Percentiles rank a stretch among this genome's conserved stretches.
These are phyloP conservation scores for Meloidogyne chitwoodi DNA, from an alignment of 1,140 invertebrate species.

Conservation along the genomic window DNA sequence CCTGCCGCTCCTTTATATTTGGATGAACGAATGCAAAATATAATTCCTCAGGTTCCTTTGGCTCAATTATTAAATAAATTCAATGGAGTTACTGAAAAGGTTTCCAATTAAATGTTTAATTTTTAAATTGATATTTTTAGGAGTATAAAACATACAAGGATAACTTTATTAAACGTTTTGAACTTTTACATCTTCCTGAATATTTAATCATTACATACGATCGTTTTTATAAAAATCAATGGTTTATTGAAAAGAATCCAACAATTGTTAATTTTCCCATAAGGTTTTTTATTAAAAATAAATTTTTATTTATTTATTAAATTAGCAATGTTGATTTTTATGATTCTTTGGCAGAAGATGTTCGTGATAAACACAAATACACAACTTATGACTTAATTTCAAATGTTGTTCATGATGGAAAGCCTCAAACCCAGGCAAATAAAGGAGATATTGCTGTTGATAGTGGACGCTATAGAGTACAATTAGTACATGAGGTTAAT, in stretches of 20 bases:
- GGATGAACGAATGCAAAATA: conserved; percentile 51
- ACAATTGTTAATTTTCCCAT: conserved; percentile 99
- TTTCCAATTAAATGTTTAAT: conserved; percentile 18
- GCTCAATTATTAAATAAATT: conserved; percentile 89
- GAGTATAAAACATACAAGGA: conserved; percentile 99
- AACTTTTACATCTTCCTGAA: conserved; percentile 87
- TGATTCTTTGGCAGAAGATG: conserved; percentile 72
- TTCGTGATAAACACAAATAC: conserved; percentile 69
- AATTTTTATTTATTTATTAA: conserved; percentile 9
- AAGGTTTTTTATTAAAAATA: conserved; percentile 70
- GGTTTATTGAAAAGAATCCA: conserved; percentile 97
- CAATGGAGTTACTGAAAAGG: conserved; percentile 84
- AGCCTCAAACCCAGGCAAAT: conserved; percentile 65
- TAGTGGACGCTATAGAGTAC: conserved; percentile 80
- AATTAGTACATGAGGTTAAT: conserved; percentile 87
- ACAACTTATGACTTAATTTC: conserved; percentile 92
- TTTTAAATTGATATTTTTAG: conserved; percentile 35
- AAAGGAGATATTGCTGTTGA: conserved; percentile 59
- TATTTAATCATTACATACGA: conserved; percentile 91
- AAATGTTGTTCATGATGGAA: conserved; percentile 96
- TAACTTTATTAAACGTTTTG: conserved; percentile 92
- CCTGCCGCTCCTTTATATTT: conserved; percentile 45
- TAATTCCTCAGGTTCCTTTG: conserved; percentile 72
- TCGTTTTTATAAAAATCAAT: conserved; percentile 96
- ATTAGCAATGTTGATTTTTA: conserved; percentile 90